A percentile compares a stretch with the other conserved stretches of the same genome.
phyloP scores from a whole-genome alignment of 2,113 vertebrate species.

The Pseudolaguvia tuberculata region DNA sequence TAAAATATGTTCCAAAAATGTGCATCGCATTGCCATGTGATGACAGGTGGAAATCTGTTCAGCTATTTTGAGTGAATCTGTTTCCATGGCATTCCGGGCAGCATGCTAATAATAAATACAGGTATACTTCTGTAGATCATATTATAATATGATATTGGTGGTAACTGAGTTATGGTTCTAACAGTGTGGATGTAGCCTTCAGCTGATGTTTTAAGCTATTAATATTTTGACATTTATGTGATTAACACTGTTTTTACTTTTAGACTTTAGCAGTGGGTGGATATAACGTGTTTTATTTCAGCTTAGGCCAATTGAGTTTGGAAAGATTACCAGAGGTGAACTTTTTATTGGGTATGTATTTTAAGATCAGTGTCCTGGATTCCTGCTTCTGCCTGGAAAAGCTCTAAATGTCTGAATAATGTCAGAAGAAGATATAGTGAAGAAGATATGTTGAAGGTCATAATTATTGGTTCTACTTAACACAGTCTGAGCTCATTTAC shows the following conservation, averaged over 20 bases:
- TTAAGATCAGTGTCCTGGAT: not conserved
- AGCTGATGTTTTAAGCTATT: not conserved
- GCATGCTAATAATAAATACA: constrained; percentile 11
- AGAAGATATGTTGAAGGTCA: constrained; percentile 51
- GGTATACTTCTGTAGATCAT: not conserved
- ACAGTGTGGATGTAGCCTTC: not conserved
- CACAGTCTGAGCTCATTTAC: constrained; percentile 12
- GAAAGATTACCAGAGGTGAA: not conserved
- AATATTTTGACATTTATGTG: not conserved
- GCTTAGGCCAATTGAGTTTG: not conserved
- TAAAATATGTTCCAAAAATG: constrained; percentile 27
- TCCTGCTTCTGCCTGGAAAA: too few species aligned
- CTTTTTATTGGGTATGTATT: too few species aligned
- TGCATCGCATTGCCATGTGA: constrained; percentile 7
- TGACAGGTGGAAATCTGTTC: constrained; percentile 19
- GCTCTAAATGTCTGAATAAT: constrained; percentile 44
- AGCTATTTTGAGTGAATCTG: constrained; percentile 19
- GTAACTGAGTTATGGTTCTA: not conserved
- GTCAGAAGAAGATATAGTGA: constrained; percentile 55
- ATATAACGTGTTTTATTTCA: not conserved
- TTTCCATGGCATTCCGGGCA: constrained; percentile 18
- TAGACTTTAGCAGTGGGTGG: not conserved
- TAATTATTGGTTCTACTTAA: constrained; percentile 41
- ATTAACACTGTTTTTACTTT: not conserved
- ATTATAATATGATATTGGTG: not conserved